A percentile compares a stretch with the other conserved stretches of the same genome.
Evolutionary conservation across 2,888 invertebrate species (phyloP).

Genomic region (Cenopis cana): DNA sequence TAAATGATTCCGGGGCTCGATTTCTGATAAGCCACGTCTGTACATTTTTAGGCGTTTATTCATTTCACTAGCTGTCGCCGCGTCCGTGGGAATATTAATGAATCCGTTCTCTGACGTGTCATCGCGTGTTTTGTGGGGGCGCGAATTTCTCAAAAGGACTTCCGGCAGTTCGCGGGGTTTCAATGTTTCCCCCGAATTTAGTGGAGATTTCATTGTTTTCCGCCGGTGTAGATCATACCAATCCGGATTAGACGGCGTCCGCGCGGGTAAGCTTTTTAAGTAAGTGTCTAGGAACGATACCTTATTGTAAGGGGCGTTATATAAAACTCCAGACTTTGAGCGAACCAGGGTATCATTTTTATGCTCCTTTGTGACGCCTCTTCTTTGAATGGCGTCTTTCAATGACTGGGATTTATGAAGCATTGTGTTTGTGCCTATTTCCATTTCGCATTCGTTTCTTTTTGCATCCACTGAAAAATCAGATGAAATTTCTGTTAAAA

Average conservation of each 20-base stretch:
- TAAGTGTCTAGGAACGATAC: conserved; percentile 82
- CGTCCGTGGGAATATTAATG: conserved; percentile 74
- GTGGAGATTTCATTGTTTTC: conserved; percentile 63
- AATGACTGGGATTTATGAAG: conserved; percentile 78
- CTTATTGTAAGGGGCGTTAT: conserved; percentile 75
- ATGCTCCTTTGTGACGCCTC: conserved; percentile 55
- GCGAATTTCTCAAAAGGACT: conserved; percentile 58
- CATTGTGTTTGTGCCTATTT: conserved; percentile 54
- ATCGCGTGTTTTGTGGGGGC: conserved; percentile 59
- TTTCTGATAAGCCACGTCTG: conserved; percentile 80
- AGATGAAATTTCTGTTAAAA: conserved; percentile 55
- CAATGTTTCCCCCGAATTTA: conserved; percentile 56
- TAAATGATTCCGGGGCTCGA: conserved; percentile 62
- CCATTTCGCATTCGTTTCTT: conserved; percentile 60
- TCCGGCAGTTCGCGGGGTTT: conserved; percentile 59
- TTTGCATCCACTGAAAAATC: conserved; percentile 59
- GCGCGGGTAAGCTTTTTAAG: conserved; percentile 79
- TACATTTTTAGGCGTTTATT: conserved; percentile 81
- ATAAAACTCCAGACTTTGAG: conserved; percentile 73
- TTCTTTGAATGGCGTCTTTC: conserved; percentile 61
- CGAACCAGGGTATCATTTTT: conserved; percentile 62
- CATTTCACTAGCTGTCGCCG: conserved; percentile 77
- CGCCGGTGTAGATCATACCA: conserved; percentile 71
- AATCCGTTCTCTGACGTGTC: conserved; percentile 72
- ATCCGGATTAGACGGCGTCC: conserved; percentile 74